These are phyloP conservation scores for Bucorvus abyssinicus DNA, from an alignment of 2,797 vertebrate species.

Conservation along the genomic window DNA sequence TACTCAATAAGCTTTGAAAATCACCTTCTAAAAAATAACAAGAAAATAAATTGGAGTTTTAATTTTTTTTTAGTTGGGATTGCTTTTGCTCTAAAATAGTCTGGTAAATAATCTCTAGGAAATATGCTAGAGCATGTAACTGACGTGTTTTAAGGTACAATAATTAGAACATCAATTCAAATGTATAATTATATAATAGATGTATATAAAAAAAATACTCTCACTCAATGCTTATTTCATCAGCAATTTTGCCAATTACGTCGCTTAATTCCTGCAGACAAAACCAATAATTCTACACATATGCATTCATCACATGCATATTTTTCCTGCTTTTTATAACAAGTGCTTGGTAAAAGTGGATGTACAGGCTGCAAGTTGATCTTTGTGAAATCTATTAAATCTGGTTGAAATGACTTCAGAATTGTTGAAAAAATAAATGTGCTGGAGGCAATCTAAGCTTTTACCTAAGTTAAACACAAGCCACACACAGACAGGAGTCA, in stretches of 20 bases:
- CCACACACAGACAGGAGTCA: neutral
- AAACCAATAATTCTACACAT: neutral
- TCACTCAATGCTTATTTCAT: neutral
- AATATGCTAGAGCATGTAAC: neutral
- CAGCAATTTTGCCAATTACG: neutral
- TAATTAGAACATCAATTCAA: neutral
- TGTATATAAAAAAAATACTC: neutral
- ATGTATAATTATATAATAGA: neutral
- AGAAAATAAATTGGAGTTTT: neutral
- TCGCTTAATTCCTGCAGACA: neutral
- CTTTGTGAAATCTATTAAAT: neutral
- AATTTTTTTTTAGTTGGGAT: neutral
- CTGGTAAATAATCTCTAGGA: neutral
- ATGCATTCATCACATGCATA: neutral
- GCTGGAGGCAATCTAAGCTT: constrained; percentile 28
- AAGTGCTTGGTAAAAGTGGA: neutral
- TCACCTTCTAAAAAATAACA: neutral
- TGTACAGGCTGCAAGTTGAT: neutral
- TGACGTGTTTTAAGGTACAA: neutral
- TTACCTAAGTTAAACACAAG: constrained; percentile 6
- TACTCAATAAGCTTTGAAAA: neutral
- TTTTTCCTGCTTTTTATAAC: neutral
- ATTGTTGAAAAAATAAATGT: neutral
- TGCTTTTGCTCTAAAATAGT: neutral
- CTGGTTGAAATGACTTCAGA: neutral